phyloP scores from a whole-genome alignment of 2,888 invertebrate species.

The Icerya purchasi region DNA sequence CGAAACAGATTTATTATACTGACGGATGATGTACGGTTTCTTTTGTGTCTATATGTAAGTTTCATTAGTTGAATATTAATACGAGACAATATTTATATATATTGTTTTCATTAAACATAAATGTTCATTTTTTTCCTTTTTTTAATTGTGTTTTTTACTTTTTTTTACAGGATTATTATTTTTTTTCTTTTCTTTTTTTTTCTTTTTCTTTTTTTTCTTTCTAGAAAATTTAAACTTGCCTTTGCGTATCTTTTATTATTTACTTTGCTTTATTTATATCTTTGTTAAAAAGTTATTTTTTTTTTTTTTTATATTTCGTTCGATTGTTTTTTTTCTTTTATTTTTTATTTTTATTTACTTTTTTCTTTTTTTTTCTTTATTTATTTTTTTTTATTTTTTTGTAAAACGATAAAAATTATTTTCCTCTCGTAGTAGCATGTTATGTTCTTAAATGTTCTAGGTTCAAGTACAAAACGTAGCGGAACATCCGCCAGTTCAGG shows the following conservation, averaged over 20 bases:
- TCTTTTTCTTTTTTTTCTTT: neutral
- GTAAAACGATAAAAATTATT: neutral
- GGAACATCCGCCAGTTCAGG: neutral
- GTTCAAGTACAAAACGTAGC: neutral
- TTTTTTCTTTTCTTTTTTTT: neutral
- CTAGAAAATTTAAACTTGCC: too few species aligned
- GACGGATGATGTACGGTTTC: too few species aligned
- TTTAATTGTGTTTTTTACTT: constrained; percentile 1
- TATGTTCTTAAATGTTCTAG: neutral
- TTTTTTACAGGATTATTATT: neutral
- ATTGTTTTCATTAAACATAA: too few species aligned
- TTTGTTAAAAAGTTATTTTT: neutral
- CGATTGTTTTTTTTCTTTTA: constrained; percentile 8
- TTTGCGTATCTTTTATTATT: constrained; percentile 3
- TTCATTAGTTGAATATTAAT: too few species aligned
- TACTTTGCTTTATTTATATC: neutral
- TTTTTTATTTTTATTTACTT: neutral
- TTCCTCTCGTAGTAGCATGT: neutral
- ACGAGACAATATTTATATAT: too few species aligned
- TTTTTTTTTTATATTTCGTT: constrained; percentile 5
- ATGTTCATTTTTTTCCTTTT: too few species aligned
- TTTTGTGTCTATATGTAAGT: too few species aligned
- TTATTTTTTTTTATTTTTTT: neutral
- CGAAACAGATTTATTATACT: too few species aligned
- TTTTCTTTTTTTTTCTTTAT: constrained; percentile 9